These are phyloP conservation scores for Chlamydotis undulata DNA, from an alignment of 2,113 vertebrate species.

Conservation along the genomic window DNA sequence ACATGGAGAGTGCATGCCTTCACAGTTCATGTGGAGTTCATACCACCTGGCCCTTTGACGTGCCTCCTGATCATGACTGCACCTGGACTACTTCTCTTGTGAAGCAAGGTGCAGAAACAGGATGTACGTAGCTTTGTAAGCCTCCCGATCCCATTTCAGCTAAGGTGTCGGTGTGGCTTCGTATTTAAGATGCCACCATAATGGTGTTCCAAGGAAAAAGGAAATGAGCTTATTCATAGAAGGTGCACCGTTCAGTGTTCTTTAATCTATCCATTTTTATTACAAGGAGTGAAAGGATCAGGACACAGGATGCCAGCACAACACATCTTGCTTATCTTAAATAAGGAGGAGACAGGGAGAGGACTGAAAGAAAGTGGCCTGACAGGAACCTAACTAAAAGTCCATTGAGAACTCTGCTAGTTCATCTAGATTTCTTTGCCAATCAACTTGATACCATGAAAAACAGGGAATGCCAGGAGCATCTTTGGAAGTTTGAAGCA, in stretches of 20 bases:
- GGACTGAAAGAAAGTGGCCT: not conserved
- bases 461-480: not conserved
- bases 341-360: not conserved
- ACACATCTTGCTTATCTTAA: not conserved
- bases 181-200: not conserved
- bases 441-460: not conserved
- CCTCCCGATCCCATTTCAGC: not conserved
- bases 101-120: not conserved
- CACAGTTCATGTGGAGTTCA: not conserved
- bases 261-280: not conserved
- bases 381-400: not conserved
- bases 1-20: not conserved
- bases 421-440: not conserved
- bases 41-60: not conserved
- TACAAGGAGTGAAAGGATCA: not conserved
- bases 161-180: fast-evolving
- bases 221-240: not conserved
- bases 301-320: not conserved
- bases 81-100: not conserved
- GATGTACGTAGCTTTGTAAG: not conserved
- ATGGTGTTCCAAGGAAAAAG: not conserved
- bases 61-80: not conserved
- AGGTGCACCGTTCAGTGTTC: not conserved
- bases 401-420: not conserved
- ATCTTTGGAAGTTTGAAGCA: not conserved